Percentiles rank a stretch among this genome's conserved stretches.
Conservation (phyloP, 2,888 invertebrate genomes). For the Ophraella communa region DNA sequence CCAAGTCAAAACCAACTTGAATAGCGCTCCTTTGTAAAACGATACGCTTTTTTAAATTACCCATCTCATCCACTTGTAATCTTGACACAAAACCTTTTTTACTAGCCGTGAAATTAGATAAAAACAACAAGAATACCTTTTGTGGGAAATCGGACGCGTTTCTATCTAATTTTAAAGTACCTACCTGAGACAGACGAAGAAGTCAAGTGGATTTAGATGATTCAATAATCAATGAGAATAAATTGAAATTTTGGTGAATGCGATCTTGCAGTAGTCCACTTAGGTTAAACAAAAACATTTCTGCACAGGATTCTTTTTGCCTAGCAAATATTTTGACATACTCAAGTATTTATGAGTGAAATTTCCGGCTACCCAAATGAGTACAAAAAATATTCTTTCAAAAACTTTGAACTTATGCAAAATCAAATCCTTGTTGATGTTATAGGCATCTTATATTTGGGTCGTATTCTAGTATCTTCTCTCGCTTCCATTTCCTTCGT, state of each 20-base stretch:
- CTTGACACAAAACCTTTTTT: constrained; percentile 44
- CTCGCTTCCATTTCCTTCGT: too few species aligned
- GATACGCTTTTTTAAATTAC: constrained; percentile 41
- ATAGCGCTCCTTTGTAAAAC: constrained; percentile 29
- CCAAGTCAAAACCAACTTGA: constrained; percentile 16
- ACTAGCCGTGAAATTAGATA: constrained; percentile 43
- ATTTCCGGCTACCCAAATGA: too few species aligned
- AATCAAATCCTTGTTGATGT: too few species aligned
- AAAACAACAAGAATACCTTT: constrained; percentile 37
- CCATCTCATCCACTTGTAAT: constrained; percentile 42
- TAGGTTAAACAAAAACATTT: too few species aligned
- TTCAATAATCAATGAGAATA: constrained; percentile 10
- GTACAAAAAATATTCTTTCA: too few species aligned
- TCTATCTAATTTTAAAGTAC: constrained; percentile 20
- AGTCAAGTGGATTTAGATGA: constrained; percentile 8
- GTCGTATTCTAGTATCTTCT: too few species aligned
- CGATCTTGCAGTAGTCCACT: background rate
- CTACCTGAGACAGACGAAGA: constrained; percentile 14
- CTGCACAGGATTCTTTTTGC: too few species aligned
- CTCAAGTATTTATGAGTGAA: too few species aligned
- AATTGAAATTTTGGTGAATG: background rate
- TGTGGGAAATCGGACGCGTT: constrained; percentile 24
- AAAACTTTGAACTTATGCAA: too few species aligned
- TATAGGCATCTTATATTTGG: too few species aligned
- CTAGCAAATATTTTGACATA: too few species aligned